Evolutionary conservation across 2,113 vertebrate genomes (phyloP).

Genomic region (Oryzias curvinotus): DNA sequence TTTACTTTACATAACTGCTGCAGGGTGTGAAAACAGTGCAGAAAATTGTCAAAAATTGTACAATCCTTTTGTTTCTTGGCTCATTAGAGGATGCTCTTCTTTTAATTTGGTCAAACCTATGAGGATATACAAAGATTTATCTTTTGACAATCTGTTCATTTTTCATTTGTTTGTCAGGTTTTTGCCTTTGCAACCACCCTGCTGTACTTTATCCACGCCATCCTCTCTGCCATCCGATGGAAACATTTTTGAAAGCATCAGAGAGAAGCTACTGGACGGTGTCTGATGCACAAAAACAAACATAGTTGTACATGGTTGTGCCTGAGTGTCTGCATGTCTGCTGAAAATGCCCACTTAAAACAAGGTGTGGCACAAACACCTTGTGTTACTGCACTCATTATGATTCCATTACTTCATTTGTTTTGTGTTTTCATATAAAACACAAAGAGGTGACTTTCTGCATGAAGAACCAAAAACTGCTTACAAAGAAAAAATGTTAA

Average conservation of each 20-base stretch:
- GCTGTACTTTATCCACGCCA: slow-evolving; percentile 82
- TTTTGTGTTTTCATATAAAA: no score
- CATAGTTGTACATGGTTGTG: background rate
- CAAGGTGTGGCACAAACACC: background rate
- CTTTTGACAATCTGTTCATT: background rate
- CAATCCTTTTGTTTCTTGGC: no score
- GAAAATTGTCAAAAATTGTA: no score
- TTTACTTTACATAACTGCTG: no score
- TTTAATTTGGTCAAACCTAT: no score
- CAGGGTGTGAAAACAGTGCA: no score
- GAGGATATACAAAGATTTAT: no score
- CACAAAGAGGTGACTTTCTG: no score
- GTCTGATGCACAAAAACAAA: background rate
- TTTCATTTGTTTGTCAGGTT: slow-evolving; percentile 71
- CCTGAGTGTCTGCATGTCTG: background rate
- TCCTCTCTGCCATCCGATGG: slow-evolving; percentile 76
- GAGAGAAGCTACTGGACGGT: background rate
- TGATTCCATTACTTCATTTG: background rate
- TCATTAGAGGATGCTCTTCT: no score
- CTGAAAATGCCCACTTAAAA: no score
- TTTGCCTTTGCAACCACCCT: slow-evolving; percentile 78
- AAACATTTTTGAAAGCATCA: slow-evolving; percentile 65
- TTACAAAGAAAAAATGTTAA: no score
- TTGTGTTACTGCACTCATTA: background rate
- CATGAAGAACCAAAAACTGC: no score